A percentile compares a stretch with the other conserved stretches of the same genome.
These are phyloP conservation scores for Pseudococcus longispinus DNA, from an alignment of 2,888 invertebrate species.

Conservation along the genomic window DNA sequence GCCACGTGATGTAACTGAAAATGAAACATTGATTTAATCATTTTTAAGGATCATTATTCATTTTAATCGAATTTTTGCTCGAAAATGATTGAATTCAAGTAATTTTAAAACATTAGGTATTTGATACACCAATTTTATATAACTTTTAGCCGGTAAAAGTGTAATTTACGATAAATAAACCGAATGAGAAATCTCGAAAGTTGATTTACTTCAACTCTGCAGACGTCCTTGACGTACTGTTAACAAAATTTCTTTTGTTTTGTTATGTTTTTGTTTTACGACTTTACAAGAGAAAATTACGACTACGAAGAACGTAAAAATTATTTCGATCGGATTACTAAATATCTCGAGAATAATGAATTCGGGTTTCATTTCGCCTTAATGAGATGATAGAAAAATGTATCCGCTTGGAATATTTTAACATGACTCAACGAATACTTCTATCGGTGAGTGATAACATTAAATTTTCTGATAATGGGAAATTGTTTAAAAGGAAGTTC, in stretches of 20 bases:
- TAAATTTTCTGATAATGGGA: conserved; percentile 67
- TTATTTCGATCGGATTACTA: background rate
- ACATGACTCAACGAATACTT: conserved; percentile 22
- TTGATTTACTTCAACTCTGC: background rate
- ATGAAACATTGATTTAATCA: background rate
- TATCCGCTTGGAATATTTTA: background rate
- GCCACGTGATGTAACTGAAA: background rate
- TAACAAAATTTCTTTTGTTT: conserved; percentile 43
- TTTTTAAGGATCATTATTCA: background rate
- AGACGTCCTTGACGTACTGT: conserved; percentile 34
- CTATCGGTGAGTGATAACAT: conserved; percentile 30
- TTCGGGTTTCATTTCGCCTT: background rate
- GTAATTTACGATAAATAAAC: background rate
- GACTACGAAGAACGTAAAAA: background rate
- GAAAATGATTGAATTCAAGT: background rate
- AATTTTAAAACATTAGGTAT: background rate
- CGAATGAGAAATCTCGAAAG: background rate
- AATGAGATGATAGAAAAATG: conserved; percentile 12
- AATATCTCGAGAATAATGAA: background rate
- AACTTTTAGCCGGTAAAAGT: background rate
- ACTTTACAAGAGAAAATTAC: background rate
- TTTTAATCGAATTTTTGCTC: background rate
- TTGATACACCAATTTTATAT: background rate
- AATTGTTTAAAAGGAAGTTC: conserved; percentile 75
- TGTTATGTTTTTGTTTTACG: conserved; percentile 38